phyloP scores from a whole-genome alignment of 2,797 vertebrate species.

The Selene dorsalis region DNA sequence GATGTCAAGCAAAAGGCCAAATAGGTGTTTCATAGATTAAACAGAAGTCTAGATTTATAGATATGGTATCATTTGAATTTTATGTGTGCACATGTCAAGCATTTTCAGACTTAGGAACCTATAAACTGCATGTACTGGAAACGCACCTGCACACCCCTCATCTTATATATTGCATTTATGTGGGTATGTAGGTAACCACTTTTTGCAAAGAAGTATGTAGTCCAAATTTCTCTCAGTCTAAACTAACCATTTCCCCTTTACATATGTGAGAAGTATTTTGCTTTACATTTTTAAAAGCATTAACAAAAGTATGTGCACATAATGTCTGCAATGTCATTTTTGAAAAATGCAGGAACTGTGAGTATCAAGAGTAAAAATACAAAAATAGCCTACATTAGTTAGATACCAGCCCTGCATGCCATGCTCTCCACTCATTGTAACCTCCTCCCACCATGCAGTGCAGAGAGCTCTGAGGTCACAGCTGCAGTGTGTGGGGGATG shows the following conservation, averaged over 20 bases:
- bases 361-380: conserved; percentile 39
- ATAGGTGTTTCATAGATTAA: not conserved
- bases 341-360: conserved; percentile 42
- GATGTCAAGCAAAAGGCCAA: not conserved
- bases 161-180: conserved; percentile 6
- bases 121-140: not conserved
- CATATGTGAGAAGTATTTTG: not conserved
- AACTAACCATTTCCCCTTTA: not conserved
- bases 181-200: not conserved
- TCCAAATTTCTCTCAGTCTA: too few relatives aligned
- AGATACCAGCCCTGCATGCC: conserved; percentile 51
- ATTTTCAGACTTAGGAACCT: not conserved
- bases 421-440: conserved; percentile 53
- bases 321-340: conserved; percentile 16
- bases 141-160: conserved; percentile 16
- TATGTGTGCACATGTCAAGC: too few relatives aligned
- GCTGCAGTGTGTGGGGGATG: conserved; percentile 75
- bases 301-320: not conserved
- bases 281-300: not conserved
- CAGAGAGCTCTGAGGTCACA: conserved; percentile 77
- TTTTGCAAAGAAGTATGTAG: not conserved
- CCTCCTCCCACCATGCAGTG: conserved; percentile 71
- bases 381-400: conserved; percentile 65
- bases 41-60: not conserved
- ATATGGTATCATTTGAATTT: not conserved